Base-by-base conservation (phyloP, 2,888 invertebrate species). In the Cistogaster globosa region DNA sequence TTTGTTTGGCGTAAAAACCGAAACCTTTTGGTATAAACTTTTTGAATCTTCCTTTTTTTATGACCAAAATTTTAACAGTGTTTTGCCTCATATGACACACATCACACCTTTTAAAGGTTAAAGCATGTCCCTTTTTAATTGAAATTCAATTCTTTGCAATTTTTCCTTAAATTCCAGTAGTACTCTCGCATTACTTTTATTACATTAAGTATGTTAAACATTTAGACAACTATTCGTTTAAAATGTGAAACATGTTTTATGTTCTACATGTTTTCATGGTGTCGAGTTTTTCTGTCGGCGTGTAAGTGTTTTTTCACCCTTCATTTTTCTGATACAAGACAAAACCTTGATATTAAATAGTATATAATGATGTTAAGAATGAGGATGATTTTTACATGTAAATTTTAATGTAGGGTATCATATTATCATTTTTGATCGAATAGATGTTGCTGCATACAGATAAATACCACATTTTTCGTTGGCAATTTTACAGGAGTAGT, bases 391-490 rank as follows among this genome's bases (percentile, higher is more conserved):
- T 55, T 65, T 65, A 38, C 67, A 42, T n/a, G 38, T 32, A 58
- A 58, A 67, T 60, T 74, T 80, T 68, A 80, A 80, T 80, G 80
- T 74, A 74, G 80, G 80, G 80, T 80, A 80, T 74, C 74, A 74
- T 67, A 74, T 80, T 51, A 80, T 80, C 53, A 67, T 67, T 74
- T 67, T 74, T 74, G 65, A 74, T 80, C 42, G 67, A 67, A 67
- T 68, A 26, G 58, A 60, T 74, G 68, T 60, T 38, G 32, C 14
- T 45, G 32, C 38, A 51, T 72, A 53, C 67, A 67, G 51, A 42
- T 74, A 80, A 14, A 36, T 53, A 42, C 16, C 26, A 65, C 26
- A n/a, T 38, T 79, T 71, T 79, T 14, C n/a, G 42, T 72, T 72
- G 48, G 48, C 58, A 51, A 22, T 80, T 74, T 20, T n/a, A 67